Percentiles rank a stretch among this genome's conserved stretches.
Conservation (phyloP, 2,113 vertebrate species). For the Cephalopholis sonnerati region DNA sequence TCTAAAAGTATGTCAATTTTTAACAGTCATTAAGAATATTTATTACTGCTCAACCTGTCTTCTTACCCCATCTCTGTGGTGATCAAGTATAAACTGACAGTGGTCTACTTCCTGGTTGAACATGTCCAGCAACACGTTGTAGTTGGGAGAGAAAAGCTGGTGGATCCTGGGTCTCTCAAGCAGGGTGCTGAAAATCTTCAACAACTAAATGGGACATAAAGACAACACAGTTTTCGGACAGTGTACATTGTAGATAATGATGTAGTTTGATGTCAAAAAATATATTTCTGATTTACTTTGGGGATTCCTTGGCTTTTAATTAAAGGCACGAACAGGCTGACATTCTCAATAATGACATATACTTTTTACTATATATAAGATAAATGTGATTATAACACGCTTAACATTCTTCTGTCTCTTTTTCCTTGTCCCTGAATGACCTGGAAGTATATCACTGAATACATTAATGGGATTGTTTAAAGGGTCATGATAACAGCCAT, state of each 20-base stretch:
- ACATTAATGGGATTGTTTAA: background rate
- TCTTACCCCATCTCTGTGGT: slow-evolving; percentile 81
- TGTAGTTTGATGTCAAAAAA: background rate
- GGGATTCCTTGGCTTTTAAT: background rate
- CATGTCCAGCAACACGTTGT: slow-evolving; percentile 80
- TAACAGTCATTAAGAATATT: background rate
- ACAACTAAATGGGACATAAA: slow-evolving; percentile 65
- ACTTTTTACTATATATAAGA: background rate
- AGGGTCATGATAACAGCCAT: slow-evolving; percentile 19
- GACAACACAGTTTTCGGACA: background rate
- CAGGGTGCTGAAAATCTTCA: slow-evolving; percentile 83
- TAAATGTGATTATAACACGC: background rate
- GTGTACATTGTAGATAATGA: background rate
- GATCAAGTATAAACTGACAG: slow-evolving; percentile 82
- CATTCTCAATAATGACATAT: background rate
- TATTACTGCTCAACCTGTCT: slow-evolving; percentile 6
- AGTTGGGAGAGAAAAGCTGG: slow-evolving; percentile 81
- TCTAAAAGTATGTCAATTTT: background rate
- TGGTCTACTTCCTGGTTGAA: slow-evolving; percentile 84
- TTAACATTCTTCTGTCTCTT: background rate
- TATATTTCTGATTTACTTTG: background rate
- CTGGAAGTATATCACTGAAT: background rate
- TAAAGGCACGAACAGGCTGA: background rate
- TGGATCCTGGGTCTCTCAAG: slow-evolving; percentile 82
- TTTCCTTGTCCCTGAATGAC: background rate